A percentile compares a stretch with the other conserved stretches of the same genome.
These are phyloP conservation scores for Paedocypris sp. DNA, from an alignment of 2,113 vertebrate genomes.

Conservation along the genomic window DNA sequence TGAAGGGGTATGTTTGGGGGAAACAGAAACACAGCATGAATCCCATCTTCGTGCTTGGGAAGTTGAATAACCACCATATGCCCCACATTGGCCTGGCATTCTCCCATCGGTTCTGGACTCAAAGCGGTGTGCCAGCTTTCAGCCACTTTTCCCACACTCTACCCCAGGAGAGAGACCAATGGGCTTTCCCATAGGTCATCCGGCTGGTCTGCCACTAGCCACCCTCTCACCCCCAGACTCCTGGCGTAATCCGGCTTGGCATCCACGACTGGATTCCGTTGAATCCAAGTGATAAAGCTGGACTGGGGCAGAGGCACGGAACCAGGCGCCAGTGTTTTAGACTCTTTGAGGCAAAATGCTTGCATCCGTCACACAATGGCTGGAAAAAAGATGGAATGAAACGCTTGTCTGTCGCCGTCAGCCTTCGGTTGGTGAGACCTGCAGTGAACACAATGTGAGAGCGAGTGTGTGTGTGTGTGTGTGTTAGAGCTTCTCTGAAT, in stretches of 20 bases:
- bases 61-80: constrained; percentile 38
- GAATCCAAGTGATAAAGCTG: constrained; percentile 24
- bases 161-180: constrained; percentile 25
- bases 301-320: constrained; percentile 15
- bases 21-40: constrained; percentile 20
- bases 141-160: constrained; percentile 37
- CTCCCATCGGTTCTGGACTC: constrained; percentile 27
- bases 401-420: constrained; percentile 29
- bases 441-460: not conserved
- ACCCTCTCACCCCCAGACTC: constrained; percentile 24
- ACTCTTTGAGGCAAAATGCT: constrained; percentile 1
- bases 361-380: constrained; percentile 20
- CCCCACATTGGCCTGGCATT: constrained; percentile 31
- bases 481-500: constrained; percentile 9
- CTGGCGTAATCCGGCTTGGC: constrained; percentile 38
- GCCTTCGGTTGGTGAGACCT: constrained; percentile 10
- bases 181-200: constrained; percentile 35
- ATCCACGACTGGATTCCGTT: constrained; percentile 27
- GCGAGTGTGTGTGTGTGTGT: not conserved
- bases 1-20: constrained; percentile 22
- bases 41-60: constrained; percentile 15
- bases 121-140: constrained; percentile 29
- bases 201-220: constrained; percentile 27
- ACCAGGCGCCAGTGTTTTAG: constrained; percentile 20
- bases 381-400: constrained; percentile 25